Base-by-base conservation (phyloP, 2,113 vertebrate species). In the Mobula birostris region DNA sequence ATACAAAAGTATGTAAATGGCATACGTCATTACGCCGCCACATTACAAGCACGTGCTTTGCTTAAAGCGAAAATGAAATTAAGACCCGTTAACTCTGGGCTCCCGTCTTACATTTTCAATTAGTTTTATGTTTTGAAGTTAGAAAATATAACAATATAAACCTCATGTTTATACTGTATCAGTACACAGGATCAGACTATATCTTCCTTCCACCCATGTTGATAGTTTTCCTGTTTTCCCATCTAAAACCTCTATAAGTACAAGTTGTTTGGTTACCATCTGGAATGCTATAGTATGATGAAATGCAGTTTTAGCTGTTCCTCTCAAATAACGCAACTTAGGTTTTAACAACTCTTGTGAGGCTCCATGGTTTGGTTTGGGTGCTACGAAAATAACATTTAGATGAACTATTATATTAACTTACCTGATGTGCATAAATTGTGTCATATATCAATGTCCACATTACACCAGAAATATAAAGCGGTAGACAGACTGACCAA, bases 391-490 rank as follows among this genome's bases (percentile, higher is more conserved):
- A 87, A 3, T n/a, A 5, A 87, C 12, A 85, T 32, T 94, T 63
- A 68, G 40, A 32, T 56, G 19, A 74, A 68, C n/a, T 14, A 61
- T 90, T n/a, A 77, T 14, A 27, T 72, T 0, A 40, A 76, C 80
- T 94, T 96, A 99, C 99, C 98, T 99, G 98, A 96, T 99, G 98
- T 14, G 98, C 99, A 21, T 99, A 99, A 95, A 99, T 98, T 5
- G 99, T 99, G 95, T 99, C 98, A 0, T 99, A 99, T 66, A 98
- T 96, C 94, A 99, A 95, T 0, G 99, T 99, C 99, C 98, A 99
- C 98, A 98, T 98, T 88, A 99, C 96, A 83, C 98, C 98, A 94
- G 98, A 98, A 32, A 98, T 96, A 95, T 99, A 99, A 92, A 99
- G 96, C 2, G 99, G 98, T 36, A 99, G 97, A 94, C 99, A 99